Evolutionary conservation across 2,797 vertebrate species (phyloP).

Genomic region (Uromys caudimaculatus): DNA sequence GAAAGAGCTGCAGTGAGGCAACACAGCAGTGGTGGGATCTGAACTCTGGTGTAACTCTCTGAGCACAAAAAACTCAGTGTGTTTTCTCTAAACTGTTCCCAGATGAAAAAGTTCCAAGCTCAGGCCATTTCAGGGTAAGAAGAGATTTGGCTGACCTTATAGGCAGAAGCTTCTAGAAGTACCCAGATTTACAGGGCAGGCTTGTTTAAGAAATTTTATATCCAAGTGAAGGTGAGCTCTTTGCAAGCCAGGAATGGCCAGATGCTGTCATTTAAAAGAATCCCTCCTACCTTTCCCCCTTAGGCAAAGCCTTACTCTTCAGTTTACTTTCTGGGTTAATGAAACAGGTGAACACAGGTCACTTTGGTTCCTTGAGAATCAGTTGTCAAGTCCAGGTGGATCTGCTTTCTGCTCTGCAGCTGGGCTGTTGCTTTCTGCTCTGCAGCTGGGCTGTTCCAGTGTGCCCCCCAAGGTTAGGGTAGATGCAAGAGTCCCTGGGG

Average conservation of each 20-base stretch:
- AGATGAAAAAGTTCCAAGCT: conserved; percentile 40
- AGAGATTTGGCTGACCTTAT: conserved; percentile 27
- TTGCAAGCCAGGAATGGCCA: conserved; percentile 37
- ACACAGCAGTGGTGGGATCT: not conserved
- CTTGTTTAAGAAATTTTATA: conserved; percentile 33
- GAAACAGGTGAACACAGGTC: not conserved
- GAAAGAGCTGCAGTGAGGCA: not conserved
- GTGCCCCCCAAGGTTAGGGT: conserved; percentile 18
- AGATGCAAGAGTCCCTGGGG: not conserved
- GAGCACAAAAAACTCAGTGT: not conserved
- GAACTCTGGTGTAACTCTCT: not conserved
- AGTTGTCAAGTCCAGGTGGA: not conserved
- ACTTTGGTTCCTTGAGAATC: conserved; percentile 25
- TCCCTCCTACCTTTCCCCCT: not conserved
- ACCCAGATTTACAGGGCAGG: not conserved
- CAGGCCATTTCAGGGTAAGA: conserved; percentile 48
- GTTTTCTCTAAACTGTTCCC: not conserved
- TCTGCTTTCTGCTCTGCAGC: not conserved
- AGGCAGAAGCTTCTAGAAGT: conserved; percentile 51
- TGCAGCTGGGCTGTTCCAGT: not conserved
- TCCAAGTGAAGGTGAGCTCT: conserved; percentile 29
- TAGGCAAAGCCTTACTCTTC: not conserved
- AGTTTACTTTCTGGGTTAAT: conserved; percentile 16
- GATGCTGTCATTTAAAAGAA: conserved; percentile 50
- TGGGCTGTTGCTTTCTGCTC: not conserved